Evolutionary conservation across 2,888 invertebrate species (phyloP).

Genomic region (Xylophagus ater): DNA sequence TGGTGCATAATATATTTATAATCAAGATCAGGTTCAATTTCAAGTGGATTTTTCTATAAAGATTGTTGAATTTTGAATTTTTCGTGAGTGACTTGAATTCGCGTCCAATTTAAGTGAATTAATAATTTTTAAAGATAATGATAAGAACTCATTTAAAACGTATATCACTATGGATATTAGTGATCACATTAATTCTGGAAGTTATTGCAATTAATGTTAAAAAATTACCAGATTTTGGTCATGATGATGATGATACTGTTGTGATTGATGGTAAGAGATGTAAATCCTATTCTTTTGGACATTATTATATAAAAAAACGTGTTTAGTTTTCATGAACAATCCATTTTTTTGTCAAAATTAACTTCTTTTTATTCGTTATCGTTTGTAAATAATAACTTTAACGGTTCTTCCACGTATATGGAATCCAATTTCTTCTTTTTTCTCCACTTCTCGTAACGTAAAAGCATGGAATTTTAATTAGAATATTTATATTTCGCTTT

Average conservation of each 20-base stretch:
- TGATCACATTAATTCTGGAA: background rate
- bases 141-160: constrained; percentile 7
- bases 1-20: background rate
- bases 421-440: background rate
- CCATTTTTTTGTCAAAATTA: background rate
- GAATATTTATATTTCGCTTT: too few relatives aligned
- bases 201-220: background rate
- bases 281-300: background rate
- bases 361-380: background rate
- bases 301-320: background rate
- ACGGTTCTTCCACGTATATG: background rate
- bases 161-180: constrained; percentile 3
- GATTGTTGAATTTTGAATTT: background rate
- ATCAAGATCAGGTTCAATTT: background rate
- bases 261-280: constrained; percentile 13
- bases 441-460: too few relatives aligned
- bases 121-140: constrained; percentile 2
- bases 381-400: background rate
- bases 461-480: too few relatives aligned
- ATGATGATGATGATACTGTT: constrained; percentile 11
- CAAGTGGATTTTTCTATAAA: background rate
- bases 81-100: background rate
- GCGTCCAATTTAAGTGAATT: background rate
- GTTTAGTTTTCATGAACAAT: background rate
- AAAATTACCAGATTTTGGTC: constrained; percentile 1